A percentile compares a stretch with the other conserved stretches of the same genome.
phyloP scores from a whole-genome alignment of 2,888 invertebrate genomes.

The Campaea margaritaria region DNA sequence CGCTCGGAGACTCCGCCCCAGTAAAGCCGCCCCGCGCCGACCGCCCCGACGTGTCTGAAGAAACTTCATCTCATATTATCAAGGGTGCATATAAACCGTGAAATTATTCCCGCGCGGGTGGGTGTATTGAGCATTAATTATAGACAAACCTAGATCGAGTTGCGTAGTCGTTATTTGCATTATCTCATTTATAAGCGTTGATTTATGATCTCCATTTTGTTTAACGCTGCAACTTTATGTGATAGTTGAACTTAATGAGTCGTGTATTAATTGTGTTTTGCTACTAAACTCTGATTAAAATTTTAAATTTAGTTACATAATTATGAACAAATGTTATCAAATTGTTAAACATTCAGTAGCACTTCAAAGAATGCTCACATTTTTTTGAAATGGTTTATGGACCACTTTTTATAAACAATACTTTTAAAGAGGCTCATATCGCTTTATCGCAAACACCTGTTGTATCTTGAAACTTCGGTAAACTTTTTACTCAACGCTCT shows the following conservation, averaged over 20 bases:
- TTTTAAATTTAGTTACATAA: neutral
- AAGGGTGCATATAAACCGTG: conserved; percentile 81
- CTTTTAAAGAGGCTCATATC: conserved; percentile 62
- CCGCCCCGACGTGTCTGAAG: conserved; percentile 74
- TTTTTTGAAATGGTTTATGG: conserved; percentile 1
- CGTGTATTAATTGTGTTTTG: conserved; percentile 1
- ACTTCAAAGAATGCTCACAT: conserved; percentile 4
- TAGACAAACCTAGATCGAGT: conserved; percentile 71
- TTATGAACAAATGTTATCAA: neutral
- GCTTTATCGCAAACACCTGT: conserved; percentile 79
- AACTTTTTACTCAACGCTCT: conserved; percentile 79
- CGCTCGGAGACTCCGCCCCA: conserved; percentile 75
- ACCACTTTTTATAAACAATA: conserved; percentile 42
- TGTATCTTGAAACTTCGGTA: conserved; percentile 70
- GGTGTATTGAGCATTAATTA: conserved; percentile 76
- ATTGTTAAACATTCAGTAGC: neutral
- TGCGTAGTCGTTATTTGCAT: conserved; percentile 51
- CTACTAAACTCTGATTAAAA: neutral
- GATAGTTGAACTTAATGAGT: conserved; percentile 7
- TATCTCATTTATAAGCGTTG: conserved; percentile 45
- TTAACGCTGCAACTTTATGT: conserved; percentile 9
- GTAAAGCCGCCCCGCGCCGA: conserved; percentile 72
- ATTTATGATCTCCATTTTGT: conserved; percentile 35
- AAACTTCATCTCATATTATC: conserved; percentile 83
- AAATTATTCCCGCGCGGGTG: conserved; percentile 77